phyloP scores from a whole-genome alignment of 1,140 invertebrate genomes.

The Sminthurinus signatus region DNA sequence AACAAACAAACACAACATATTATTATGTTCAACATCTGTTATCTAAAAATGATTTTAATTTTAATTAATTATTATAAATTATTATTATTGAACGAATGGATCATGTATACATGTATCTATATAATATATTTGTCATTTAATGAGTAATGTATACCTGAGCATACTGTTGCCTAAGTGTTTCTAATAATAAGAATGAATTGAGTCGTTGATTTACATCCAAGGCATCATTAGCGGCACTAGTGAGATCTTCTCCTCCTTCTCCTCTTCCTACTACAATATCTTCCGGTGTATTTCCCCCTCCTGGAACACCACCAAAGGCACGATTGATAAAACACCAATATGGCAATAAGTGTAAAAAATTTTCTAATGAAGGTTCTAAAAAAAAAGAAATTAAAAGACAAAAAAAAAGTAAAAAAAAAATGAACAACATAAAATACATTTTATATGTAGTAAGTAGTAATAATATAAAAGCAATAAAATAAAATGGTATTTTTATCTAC shows the following conservation, averaged over 20 bases:
- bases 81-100: background rate
- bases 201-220: slow-evolving; percentile 35
- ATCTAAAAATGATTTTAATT: too few species aligned
- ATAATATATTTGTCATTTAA: too few species aligned
- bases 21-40: too few species aligned
- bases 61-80: too few species aligned
- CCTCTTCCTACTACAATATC: too few species aligned
- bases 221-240: slow-evolving; percentile 16
- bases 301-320: slow-evolving; percentile 25
- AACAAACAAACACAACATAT: too few species aligned
- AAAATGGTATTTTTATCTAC: too few species aligned
- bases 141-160: slow-evolving; percentile 10
- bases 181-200: slow-evolving; percentile 33
- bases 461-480: too few species aligned
- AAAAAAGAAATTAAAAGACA: too few species aligned
- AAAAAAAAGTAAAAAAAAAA: too few species aligned
- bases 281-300: slow-evolving; percentile 16
- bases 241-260: background rate
- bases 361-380: too few species aligned
- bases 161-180: slow-evolving; percentile 31
- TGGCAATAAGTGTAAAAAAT: slow-evolving; percentile 34
- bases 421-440: background rate
- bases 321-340: slow-evolving; percentile 41
- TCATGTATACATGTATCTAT: too few species aligned
- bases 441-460: background rate